Base-by-base conservation (phyloP, 1,140 invertebrate genomes). In the Solen grandis region DNA sequence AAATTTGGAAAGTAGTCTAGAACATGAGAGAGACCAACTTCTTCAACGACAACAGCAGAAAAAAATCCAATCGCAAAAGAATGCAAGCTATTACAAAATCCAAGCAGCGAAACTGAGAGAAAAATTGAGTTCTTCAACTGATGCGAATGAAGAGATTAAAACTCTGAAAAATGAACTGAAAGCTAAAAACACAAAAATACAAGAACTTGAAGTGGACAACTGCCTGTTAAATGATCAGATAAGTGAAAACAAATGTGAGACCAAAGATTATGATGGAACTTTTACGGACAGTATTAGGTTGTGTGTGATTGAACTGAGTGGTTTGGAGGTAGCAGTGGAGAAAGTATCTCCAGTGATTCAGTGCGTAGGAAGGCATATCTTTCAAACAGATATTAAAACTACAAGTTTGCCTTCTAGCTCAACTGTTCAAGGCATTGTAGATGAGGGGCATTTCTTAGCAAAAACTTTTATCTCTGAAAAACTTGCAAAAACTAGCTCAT, bases 311-410 rank as follows among this genome's bases (percentile, higher is more conserved):
- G 82, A 84, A 59, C 36, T 84, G 19, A n/a, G 57, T 52, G 82
- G 82, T 14, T 29, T 84, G n/a, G 82, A 84, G 36, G 77, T 84
- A n/a, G 78, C 82, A 52, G 54, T 63, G 16, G 65, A 84, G 52
- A 84, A 81, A 50, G 36, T 84, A 16, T 65, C 82, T n/a, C 52
- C 63, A 25, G 82, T 81, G 5, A 84, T 81, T 25, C 46, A 73
- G 22, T 14, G 65, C 16, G 82, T 76, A 14, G 19, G 16, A 3
- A 84, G 66, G 54, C 63, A 84, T 54, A 22, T 84, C 8, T 25
- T 65, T 77, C 2, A 25, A 8, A 33, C n/a, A 57, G 54, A 81
- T 2, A 33, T 81, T 0, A 22, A 74, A n/a, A 81, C 54, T 27
- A 4, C n/a, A n/a, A 54, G 69, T 13, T 46, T 74, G 19, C 69